Evolutionary conservation across 2,888 invertebrate genomes (phyloP), one percentile per base, ranked within the genome.

Genomic region (Phortica okadai): DNA sequence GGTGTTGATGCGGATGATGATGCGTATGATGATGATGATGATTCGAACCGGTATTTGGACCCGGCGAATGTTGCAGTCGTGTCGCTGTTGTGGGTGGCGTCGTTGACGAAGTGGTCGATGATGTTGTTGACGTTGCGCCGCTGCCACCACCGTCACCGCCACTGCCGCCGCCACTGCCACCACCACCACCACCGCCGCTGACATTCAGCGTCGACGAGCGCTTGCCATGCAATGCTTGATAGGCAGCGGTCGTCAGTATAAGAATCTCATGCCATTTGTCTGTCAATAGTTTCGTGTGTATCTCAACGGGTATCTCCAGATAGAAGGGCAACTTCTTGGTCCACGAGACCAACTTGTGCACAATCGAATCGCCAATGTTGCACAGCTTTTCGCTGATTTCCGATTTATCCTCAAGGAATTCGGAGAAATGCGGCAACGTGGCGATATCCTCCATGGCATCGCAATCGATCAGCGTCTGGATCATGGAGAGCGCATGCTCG

Each of bases 321-420:
- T 98, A 99, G 93, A 99, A 99, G 77, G 99, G 99, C 92, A 99
- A 93, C 92, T 98, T 95, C 92, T 98, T 98, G 89, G 99, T 99
- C 99, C 99, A 99, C 92, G 98, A 98, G 83, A 99, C 99, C 93
- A 99, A 94, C 93, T 98, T 98, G 93, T 97, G 97, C 77, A 99
- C 99, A 89, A 99, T 99, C 83, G 98, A 98, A 93, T 99, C 99
- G 74, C 99, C 98, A 90, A 99, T 97, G 92, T 96, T 97, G 93
- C 97, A 97, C 86, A 98, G 94, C 92, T 96, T 97, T 91, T 97
- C 96, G 88, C 96, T 97, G 88, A 97, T 95, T 92, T 97, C 97
- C 84, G 97, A 96, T 90, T 97, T 97, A 91, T 97, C 97, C 92
- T 97, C 97, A 84, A 98, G 93, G 90, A 97, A 94, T 92, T 97